Evolutionary conservation across 2,797 vertebrate genomes (phyloP), one percentile per base, ranked within the genome.

Genomic region (Falco concolor): DNA sequence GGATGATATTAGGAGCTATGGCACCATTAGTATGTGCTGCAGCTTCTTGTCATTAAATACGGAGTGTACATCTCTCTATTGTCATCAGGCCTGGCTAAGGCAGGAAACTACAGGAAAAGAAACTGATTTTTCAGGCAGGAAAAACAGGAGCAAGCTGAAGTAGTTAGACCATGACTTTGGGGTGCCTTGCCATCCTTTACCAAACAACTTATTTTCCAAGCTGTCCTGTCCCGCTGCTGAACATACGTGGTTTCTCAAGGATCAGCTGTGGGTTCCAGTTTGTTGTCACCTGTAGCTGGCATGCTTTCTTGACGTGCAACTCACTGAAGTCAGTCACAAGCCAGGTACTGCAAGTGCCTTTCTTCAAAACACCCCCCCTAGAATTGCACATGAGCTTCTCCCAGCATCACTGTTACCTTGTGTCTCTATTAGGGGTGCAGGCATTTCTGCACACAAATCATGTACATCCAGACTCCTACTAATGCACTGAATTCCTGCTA

Each of bases 1-100:
- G 95, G 93, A 95, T 96, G 94, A 82, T 97, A 93, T 95, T 95
- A 95, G 95, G 85, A 93, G 79, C 93, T 95, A 95, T 96, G 85
- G 95, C 68, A 78, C 73, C 83, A 97, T 96, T 96, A 96, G 96
- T 96, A 96, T 97, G 96, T 87, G 0, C 87, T 95, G 83, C 93
- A 90, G 87, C 74, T 95, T 84, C 96, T 93, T 4, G 18, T 93
- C 89, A 86, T 96, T 95, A 96, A 94, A 94, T 90, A 89, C 54
- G 0, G 20, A 82, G 70, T 86, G 75, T 81, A 50, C 75, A 65
- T 87, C 94, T 94, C 68, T 89, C 79, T 65, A 10, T 92, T 93
- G 95, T 88, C 94, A 93, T 95, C 82, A 70, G 64, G 61, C 75
- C 49, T 84, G 67, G 53, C 70, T 84, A 63, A 93, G 76, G 70